Evolutionary conservation across 2,888 invertebrate genomes (phyloP), one percentile per base, ranked within the genome.

Genomic region (Sympetrum striolatum): DNA sequence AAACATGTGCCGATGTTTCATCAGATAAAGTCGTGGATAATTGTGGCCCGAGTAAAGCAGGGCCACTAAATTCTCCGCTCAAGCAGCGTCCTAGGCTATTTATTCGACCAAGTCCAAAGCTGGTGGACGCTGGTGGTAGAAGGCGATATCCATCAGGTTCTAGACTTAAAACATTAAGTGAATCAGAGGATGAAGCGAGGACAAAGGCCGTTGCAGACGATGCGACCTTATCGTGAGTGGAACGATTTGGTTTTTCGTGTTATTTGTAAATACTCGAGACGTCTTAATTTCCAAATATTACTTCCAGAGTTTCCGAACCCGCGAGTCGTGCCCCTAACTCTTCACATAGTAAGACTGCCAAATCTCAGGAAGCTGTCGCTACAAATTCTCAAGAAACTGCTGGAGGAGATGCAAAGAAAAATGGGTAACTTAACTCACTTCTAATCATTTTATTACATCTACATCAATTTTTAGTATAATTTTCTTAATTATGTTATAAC

Each of bases 151-250:
- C 86, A 39, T 86, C 86, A 37, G 60, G 60, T 12, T 37, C 58
- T 37, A 86, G 86, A n/a, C 60, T n/a, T 31, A 86, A 86, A 60
- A 60, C 86, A 58, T n/a, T 37, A 10, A 86, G 86, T n/a, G 86
- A 86, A 86, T 86, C 86, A 5, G 86, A 86, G 25, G 86, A 86
- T 0, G 86, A 86, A n/a, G 14, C 37, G 0, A 86, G 37, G 39
- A 86, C 86, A 14, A 37, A n/a, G 86, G 58, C 22, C 37, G 37
- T 53, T 2, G 37, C 64, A n/a, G 86, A 86, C 0, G 86, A 86
- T 18, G 37, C 86, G 6, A 53, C 58, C 22, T 60, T 35, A 22
- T 37, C 35, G 86, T 86, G 39, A 86, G 86, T 60, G 6, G 10
- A 31, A 18, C 3, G 31, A 18, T 82, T 25, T 53, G 10, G 6